Base-by-base conservation (phyloP, 2,113 vertebrate species). In the Oryzias javanicus region DNA sequence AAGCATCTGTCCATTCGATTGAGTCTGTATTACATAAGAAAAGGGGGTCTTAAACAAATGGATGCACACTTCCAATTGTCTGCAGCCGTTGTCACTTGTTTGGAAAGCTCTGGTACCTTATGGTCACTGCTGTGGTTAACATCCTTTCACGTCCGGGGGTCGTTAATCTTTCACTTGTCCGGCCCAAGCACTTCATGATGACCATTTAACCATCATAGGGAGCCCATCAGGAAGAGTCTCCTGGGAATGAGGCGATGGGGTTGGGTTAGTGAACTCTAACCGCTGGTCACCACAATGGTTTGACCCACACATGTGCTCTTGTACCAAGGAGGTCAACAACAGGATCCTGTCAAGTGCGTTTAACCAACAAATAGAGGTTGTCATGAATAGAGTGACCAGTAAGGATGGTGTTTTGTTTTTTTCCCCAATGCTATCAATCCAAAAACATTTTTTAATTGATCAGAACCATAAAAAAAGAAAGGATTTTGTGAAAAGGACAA, bases 331-430 rank as follows among this genome's bases (percentile, higher is more conserved):
- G 73, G 80, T 79, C 72, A 77, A 71, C 77, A 79, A 82, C 66
- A 65, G 82, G 67, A 58, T 49, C 70, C 42, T 78, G 70, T 85
- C 71, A 76, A 75, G 63, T 70, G 72, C 44, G 82, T 60, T 86
- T 64, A 83, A 72, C 77, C 88, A 86, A 86, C 68, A 81, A 69
- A 79, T 85, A 82, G 67, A 76, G 49, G 12, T 89, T 89, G 82
- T 89, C 73, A 67, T 65, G 67, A 74, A 82, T 82, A 61, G 81
- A 67, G 76, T 72, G 64, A 83, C 72, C 82, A 86, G 76, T 77
- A 12, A 35, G 35, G 8, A 35, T 35, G 7, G 10, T 12, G 35
- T 12, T 8, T 80, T n/a, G n/a, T n/a, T 81, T 57, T 60, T 76
- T 25, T 47, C 67, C 56, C 67, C 51, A 12, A 35, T 35, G 35